Base-by-base conservation (phyloP, 2,888 invertebrate species). In the Pseudococcus longispinus region DNA sequence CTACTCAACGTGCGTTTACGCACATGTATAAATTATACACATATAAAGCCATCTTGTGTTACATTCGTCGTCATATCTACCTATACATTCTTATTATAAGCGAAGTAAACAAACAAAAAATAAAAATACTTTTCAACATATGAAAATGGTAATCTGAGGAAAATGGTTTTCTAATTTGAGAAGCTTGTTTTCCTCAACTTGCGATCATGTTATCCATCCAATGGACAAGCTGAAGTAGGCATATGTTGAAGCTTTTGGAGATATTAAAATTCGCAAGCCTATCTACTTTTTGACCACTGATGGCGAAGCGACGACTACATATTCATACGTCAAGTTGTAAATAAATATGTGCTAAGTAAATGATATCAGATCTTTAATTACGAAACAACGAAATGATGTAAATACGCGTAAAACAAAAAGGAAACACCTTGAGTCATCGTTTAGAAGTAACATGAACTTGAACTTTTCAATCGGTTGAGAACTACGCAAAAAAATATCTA, bases 361-460 rank as follows among this genome's bases (percentile, higher is more conserved):
- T 15, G 65, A 26, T 2, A 65, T 65, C 26, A 65, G 26, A 26
- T 65, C 51, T 65, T 60, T 65, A 65, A 65, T 65, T 65, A 65
- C 15, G 51, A 65, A 65, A 65, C 26, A 65, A 65, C 65, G 8
- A 65, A 65, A 23, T 26, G 65, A 65, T 65, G 26, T 65, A 65
- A 65, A 15, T 65, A 26, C 65, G 26, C 20, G 65, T 51, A 15
- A 65, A 65, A 65, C 65, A 26, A 26, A 65, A 65, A 65, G 65
- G 65, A 65, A 65, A 65, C 65, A 26, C 65, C 65, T 65, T 65
- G 65, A 65, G 65, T 65, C 65, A 65, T 65, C 65, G 11, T 26
- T 13, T 65, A 65, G 65, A 65, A 65, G 65, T 65, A 65, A 65
- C 65, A 65, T 65, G 65, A 65, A 65, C 65, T 65, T 65, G 65